These are phyloP conservation scores for Eulemur albifrons DNA, from an alignment of 2,797 vertebrate species.

Conservation along the genomic window DNA sequence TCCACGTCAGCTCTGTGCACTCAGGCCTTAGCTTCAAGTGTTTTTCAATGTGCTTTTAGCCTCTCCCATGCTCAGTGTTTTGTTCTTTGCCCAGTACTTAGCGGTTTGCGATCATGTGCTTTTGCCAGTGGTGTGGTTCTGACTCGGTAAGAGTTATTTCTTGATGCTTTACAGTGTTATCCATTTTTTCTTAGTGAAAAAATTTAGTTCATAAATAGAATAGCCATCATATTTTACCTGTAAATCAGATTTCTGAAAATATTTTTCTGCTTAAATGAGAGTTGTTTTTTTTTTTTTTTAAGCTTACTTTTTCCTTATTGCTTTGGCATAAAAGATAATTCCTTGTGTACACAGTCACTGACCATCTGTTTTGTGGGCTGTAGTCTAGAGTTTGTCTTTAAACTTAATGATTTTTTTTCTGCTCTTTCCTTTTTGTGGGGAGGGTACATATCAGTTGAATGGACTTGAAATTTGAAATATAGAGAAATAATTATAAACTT, in stretches of 20 bases:
- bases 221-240: constrained; percentile 28
- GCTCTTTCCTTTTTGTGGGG: not conserved
- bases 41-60: not conserved
- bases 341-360: constrained; percentile 51
- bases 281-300: not conserved
- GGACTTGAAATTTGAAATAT: not conserved
- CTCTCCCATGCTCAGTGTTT: not conserved
- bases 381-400: constrained; percentile 54
- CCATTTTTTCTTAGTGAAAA: constrained; percentile 24
- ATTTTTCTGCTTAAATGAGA: constrained; percentile 33
- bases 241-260: constrained; percentile 56
- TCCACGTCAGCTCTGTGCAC: not conserved
- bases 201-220: not conserved
- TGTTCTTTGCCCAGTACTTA: constrained; percentile 7
- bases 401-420: constrained; percentile 42
- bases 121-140: constrained; percentile 30
- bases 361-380: constrained; percentile 60
- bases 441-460: not conserved
- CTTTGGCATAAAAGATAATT: constrained; percentile 60
- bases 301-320: constrained; percentile 11
- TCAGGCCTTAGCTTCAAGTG: not conserved
- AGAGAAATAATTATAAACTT: not conserved
- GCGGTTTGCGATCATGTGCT: constrained; percentile 36
- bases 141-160: not conserved
- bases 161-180: not conserved